These are phyloP conservation scores for Girardia tigrina DNA, from an alignment of 2,888 invertebrate genomes.

Conservation along the genomic window DNA sequence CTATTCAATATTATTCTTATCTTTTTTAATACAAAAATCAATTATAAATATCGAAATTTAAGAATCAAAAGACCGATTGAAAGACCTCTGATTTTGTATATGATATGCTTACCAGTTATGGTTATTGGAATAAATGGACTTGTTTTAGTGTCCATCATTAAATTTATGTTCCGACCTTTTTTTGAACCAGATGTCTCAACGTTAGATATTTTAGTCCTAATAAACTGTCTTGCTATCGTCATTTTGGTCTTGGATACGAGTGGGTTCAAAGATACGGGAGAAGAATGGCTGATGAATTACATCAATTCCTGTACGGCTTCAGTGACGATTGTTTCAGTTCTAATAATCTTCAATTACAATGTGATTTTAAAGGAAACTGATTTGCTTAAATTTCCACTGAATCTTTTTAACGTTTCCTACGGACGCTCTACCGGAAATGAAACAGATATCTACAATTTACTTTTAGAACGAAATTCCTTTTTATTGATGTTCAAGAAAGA, in stretches of 20 bases:
- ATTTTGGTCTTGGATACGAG: not conserved
- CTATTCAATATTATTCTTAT: not conserved
- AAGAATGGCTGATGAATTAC: not conserved
- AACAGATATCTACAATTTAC: no score
- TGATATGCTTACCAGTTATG: not conserved
- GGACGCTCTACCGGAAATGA: no score
- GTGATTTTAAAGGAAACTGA: no score
- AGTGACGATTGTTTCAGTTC: not conserved
- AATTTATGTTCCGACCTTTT: no score
- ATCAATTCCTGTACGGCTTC: not conserved
- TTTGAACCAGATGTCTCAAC: no score
- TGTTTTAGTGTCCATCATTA: no score
- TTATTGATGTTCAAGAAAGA: no score
- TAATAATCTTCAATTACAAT: no score
- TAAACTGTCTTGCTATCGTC: not conserved
- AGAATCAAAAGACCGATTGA: not conserved
- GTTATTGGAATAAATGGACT: not conserved
- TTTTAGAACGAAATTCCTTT: no score
- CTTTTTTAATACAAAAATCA: not conserved
- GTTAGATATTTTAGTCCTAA: no score
- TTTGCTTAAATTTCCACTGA: no score
- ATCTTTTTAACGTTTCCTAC: no score
- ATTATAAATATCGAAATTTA: not conserved
- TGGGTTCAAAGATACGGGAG: not conserved
- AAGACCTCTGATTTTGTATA: not conserved